A percentile compares a stretch with the other conserved stretches of the same genome.
These are phyloP conservation scores for Amniataba percoides DNA, from an alignment of 2,797 vertebrate genomes.

Conservation along the genomic window DNA sequence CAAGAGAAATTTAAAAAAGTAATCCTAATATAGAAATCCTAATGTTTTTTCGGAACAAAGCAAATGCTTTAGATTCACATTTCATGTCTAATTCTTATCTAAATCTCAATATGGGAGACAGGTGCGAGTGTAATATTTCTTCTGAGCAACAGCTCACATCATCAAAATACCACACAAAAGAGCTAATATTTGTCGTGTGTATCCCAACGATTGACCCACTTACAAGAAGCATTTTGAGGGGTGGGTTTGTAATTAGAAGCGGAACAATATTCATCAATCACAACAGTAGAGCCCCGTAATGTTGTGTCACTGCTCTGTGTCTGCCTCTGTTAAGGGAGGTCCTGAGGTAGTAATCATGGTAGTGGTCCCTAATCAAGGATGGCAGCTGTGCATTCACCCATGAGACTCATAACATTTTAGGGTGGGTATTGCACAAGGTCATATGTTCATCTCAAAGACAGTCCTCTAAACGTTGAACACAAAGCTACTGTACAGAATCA, in stretches of 20 bases:
- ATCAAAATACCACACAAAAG: neutral
- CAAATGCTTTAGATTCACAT: neutral
- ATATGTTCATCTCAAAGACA: conserved; percentile 31
- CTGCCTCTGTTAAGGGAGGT: conserved; percentile 50
- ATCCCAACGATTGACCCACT: conserved; percentile 6
- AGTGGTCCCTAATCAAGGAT: conserved; percentile 81
- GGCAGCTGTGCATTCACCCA: conserved; percentile 77
- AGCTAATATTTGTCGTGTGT: neutral
- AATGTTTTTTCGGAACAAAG: neutral
- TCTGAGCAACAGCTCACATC: neutral
- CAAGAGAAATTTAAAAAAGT: neutral
- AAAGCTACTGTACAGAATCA: neutral
- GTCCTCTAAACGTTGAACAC: conserved; percentile 4
- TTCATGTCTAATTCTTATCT: neutral
- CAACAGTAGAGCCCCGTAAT: conserved; percentile 44
- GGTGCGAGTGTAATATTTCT: neutral
- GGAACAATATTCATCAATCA: conserved; percentile 73
- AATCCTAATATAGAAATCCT: neutral
- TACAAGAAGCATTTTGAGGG: neutral
- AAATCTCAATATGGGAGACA: neutral
- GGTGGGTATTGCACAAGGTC: conserved; percentile 64
- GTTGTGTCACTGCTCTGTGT: conserved; percentile 51
- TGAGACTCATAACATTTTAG: conserved; percentile 78
- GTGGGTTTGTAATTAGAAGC: conserved; percentile 52
- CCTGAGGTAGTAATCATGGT: conserved; percentile 75